phyloP scores from a whole-genome alignment of 2,113 vertebrate genomes.

The Ivindomyrus marchei region DNA sequence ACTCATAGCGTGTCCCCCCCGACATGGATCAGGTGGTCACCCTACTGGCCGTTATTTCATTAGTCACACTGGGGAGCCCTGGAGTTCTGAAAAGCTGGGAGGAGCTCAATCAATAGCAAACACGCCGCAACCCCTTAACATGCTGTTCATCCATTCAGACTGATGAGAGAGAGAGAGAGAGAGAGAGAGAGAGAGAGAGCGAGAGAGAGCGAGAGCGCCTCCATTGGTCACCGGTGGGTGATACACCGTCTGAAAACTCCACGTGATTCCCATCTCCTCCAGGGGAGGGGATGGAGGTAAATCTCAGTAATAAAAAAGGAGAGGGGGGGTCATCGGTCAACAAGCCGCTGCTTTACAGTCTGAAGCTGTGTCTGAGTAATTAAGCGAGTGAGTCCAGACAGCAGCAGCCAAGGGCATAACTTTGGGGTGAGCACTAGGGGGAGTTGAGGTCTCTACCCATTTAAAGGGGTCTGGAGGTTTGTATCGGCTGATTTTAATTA shows the following conservation, averaged over 20 bases:
- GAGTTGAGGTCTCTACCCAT: too few species aligned
- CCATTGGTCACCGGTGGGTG: background rate
- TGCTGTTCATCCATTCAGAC: background rate
- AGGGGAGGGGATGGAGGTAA: background rate
- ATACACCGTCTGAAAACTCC: background rate
- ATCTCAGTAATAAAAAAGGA: background rate
- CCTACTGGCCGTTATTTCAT: background rate
- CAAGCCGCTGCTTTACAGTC: background rate
- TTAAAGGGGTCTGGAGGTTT: too few species aligned
- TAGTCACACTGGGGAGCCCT: background rate
- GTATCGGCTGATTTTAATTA: too few species aligned
- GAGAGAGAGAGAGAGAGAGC: background rate
- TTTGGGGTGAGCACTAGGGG: too few species aligned
- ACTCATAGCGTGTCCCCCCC: too few species aligned
- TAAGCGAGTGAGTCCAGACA: background rate
- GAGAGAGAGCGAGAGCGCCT: background rate
- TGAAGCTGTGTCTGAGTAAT: background rate
- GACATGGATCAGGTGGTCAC: too few species aligned
- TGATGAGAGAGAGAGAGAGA: background rate
- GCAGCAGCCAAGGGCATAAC: too few species aligned
- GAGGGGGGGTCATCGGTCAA: background rate
- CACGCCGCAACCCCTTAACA: background rate
- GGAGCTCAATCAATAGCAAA: background rate
- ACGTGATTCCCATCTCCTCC: background rate
- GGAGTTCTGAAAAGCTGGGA: background rate